These are phyloP conservation scores for Trimorus sp. DNA, from an alignment of 2,888 invertebrate genomes.

Conservation along the genomic window DNA sequence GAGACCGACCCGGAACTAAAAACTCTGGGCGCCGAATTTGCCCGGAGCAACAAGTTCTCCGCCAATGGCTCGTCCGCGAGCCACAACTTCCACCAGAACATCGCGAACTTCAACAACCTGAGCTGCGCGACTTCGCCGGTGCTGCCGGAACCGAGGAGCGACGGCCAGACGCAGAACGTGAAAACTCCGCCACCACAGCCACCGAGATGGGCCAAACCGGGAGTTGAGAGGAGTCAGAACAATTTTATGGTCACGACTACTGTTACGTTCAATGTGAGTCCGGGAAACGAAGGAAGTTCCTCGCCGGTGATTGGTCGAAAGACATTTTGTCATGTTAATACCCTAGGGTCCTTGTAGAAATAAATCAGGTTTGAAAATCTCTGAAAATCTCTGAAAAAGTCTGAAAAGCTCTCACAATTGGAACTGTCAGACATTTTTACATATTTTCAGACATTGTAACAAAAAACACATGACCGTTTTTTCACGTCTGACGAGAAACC, in stretches of 20 bases:
- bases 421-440: no score
- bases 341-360: no score
- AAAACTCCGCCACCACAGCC: slow-evolving; percentile 91
- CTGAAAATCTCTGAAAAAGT: no score
- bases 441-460: no score
- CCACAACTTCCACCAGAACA: slow-evolving; percentile 77
- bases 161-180: slow-evolving; percentile 73
- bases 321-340: not conserved
- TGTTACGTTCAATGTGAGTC: slow-evolving; percentile 90
- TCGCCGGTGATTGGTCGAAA: slow-evolving; percentile 70
- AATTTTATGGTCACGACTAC: slow-evolving; percentile 93
- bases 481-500: no score
- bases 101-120: slow-evolving; percentile 74
- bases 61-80: slow-evolving; percentile 72
- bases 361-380: no score
- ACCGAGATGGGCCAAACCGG: slow-evolving; percentile 92
- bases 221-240: slow-evolving; percentile 83
- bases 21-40: slow-evolving; percentile 69
- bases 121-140: slow-evolving; percentile 72
- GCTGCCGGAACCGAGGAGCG: slow-evolving; percentile 72
- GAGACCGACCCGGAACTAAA: slow-evolving; percentile 69
- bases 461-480: no score
- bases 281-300: slow-evolving; percentile 66
- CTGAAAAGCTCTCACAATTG: no score
- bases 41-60: slow-evolving; percentile 74